A percentile compares a stretch with the other conserved stretches of the same genome.
phyloP scores from a whole-genome alignment of 2,888 invertebrate species.

The Sericinus montela region DNA sequence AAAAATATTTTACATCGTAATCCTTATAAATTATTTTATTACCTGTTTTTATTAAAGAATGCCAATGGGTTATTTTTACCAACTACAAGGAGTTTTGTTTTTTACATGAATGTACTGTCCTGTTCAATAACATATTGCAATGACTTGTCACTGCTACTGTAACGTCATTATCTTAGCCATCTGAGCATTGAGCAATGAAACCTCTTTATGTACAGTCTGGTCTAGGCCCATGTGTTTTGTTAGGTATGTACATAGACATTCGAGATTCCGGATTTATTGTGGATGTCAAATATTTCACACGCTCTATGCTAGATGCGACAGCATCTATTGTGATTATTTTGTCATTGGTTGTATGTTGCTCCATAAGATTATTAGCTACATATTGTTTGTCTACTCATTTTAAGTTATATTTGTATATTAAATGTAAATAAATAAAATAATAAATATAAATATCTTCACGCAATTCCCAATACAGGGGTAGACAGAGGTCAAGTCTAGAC shows the following conservation, averaged over 20 bases:
- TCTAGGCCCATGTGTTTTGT: conserved; percentile 39
- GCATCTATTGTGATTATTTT: not conserved
- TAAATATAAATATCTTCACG: too few relatives aligned
- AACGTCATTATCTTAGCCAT: conserved; percentile 33
- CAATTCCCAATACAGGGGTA: too few relatives aligned
- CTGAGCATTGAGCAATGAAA: conserved; percentile 40
- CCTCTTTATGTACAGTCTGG: conserved; percentile 34
- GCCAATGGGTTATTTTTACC: not conserved
- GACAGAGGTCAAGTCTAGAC: too few relatives aligned
- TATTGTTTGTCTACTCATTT: too few relatives aligned
- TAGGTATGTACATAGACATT: conserved; percentile 39
- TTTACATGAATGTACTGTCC: conserved; percentile 15
- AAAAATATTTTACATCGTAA: too few relatives aligned
- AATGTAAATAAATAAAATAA: too few relatives aligned
- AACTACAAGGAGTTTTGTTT: conserved; percentile 6
- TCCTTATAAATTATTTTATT: too few relatives aligned
- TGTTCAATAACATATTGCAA: conserved; percentile 27
- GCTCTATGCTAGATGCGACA: conserved; percentile 42
- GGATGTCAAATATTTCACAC: conserved; percentile 56
- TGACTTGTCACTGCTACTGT: conserved; percentile 45
- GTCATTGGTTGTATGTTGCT: too few relatives aligned
- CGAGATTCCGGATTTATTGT: conserved; percentile 39
- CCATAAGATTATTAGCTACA: too few relatives aligned
- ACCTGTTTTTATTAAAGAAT: conserved; percentile 4
- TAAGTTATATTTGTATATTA: too few relatives aligned